A percentile compares a stretch with the other conserved stretches of the same genome.
These are phyloP conservation scores for Gobius niger DNA, from an alignment of 2,113 vertebrate species.

Conservation along the genomic window DNA sequence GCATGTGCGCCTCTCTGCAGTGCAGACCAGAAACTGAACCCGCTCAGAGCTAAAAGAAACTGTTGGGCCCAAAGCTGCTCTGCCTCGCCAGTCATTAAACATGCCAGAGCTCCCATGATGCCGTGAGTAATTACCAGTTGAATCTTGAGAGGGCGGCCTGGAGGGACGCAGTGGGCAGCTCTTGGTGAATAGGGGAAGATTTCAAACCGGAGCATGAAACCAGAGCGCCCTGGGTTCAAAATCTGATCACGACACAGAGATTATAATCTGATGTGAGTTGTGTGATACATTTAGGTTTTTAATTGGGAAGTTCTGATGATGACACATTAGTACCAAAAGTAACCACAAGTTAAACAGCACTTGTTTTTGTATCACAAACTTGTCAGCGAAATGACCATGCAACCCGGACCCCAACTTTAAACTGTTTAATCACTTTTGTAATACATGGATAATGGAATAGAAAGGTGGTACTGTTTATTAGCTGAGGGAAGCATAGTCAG, in stretches of 20 bases:
- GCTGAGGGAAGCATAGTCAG: too few species aligned
- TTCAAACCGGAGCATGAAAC: conserved; percentile 34
- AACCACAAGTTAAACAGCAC: not conserved
- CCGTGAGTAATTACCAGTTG: conserved; percentile 68
- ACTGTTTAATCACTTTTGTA: too few species aligned
- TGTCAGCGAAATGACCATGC: too few species aligned
- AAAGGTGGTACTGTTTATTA: too few species aligned
- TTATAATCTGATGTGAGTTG: conserved; percentile 18
- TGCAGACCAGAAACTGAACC: conserved; percentile 29
- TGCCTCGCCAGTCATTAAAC: conserved; percentile 66
- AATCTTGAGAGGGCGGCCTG: conserved; percentile 49
- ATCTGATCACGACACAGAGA: conserved; percentile 27
- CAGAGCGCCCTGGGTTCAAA: conserved; percentile 23
- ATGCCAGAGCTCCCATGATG: conserved; percentile 69
- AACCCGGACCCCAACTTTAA: too few species aligned
- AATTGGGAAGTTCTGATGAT: conserved; percentile 2
- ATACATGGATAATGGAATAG: too few species aligned
- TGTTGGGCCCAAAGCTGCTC: conserved; percentile 1
- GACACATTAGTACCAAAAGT: not conserved
- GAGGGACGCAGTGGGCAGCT: conserved; percentile 47
- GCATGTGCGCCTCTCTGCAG: conserved; percentile 31
- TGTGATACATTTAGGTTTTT: conserved; percentile 8
- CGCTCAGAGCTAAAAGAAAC: conserved; percentile 44
- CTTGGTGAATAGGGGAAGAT: conserved; percentile 29
- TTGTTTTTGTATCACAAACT: too few species aligned